Evolutionary conservation across 2,888 invertebrate species (phyloP), one percentile per base, ranked within the genome.

Genomic region (Brachylomia viminalis): DNA sequence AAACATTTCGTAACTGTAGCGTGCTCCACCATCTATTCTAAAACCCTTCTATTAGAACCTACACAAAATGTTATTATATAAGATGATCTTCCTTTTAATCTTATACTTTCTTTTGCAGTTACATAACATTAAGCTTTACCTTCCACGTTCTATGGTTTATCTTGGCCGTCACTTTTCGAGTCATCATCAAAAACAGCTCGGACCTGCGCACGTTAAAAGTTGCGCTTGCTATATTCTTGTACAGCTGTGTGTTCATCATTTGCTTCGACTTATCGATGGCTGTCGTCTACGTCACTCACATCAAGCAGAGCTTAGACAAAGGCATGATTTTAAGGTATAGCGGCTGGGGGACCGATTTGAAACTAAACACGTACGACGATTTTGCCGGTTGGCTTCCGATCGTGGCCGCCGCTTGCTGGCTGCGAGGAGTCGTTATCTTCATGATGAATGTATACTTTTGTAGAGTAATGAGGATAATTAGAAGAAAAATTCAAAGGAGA

Each of bases 381-480:
- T 96, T 95, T 56, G 95, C 92, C 0, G 95, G 95, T 0, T 96
- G 95, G 94, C 77, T 95, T 0, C 95, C 95, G 0, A 91, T 96
- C 10, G 59, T 82, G 0, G 95, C 95, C 0, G 89, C 93, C 0
- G 72, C 79, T 0, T 91, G 91, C 52, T 96, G 96, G 96, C 70
- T 95, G 85, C 89, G 94, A 80, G 94, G 95, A 0, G 8, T 93
- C 1, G 6, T 95, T 2, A 69, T 95, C 11, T 76, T 94, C 8
- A 81, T 72, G 0, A 15, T 94, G 8, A 96, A 96, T 80, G 73
- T 95, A 2, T 94, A 93, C 80, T 89, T 90, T 70, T 92, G 92
- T 72, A 93, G 90, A 85, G 70, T 87, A 0, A 80, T 95, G 0
- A 78, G 83, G 0, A 2, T 62, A 3, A 84, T 92, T 0, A 86